phyloP scores from a whole-genome alignment of 2,113 vertebrate genomes.

The Hydrolagus affinis region DNA sequence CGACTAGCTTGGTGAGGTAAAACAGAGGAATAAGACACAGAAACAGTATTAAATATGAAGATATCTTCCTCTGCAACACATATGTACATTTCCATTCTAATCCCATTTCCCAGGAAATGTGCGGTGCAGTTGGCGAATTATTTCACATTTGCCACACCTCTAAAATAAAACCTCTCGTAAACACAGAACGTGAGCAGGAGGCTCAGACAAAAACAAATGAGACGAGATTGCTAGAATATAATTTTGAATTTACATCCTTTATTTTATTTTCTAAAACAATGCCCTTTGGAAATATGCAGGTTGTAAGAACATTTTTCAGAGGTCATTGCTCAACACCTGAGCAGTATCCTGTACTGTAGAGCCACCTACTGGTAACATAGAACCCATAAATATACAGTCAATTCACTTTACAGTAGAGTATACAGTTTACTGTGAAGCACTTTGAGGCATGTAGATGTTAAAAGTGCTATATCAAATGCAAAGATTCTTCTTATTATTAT shows the following conservation, averaged over 20 bases:
- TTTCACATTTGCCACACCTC: too few relatives aligned
- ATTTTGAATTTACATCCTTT: not conserved
- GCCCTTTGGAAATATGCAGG: too few relatives aligned
- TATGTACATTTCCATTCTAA: not conserved
- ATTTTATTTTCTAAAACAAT: too few relatives aligned
- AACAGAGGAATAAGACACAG: not conserved
- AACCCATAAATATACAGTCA: too few relatives aligned
- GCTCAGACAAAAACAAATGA: not conserved
- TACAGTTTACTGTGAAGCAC: too few relatives aligned
- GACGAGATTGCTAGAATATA: not conserved
- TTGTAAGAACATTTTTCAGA: too few relatives aligned
- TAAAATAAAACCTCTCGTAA: not conserved
- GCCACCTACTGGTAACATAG: slow-evolving; percentile 5
- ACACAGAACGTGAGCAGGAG: not conserved
- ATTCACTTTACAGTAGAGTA: too few relatives aligned
- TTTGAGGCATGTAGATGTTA: too few relatives aligned
- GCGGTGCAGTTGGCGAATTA: not conserved
- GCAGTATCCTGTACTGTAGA: not conserved
- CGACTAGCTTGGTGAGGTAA: not conserved
- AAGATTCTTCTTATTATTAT: too few relatives aligned
- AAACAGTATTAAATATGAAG: not conserved
- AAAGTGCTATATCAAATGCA: too few relatives aligned
- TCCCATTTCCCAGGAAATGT: not conserved
- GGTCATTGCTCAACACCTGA: not conserved
- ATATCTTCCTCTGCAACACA: not conserved